Evolutionary conservation across 2,797 vertebrate species (phyloP).

Genomic region (Megalops cyprinoides): DNA sequence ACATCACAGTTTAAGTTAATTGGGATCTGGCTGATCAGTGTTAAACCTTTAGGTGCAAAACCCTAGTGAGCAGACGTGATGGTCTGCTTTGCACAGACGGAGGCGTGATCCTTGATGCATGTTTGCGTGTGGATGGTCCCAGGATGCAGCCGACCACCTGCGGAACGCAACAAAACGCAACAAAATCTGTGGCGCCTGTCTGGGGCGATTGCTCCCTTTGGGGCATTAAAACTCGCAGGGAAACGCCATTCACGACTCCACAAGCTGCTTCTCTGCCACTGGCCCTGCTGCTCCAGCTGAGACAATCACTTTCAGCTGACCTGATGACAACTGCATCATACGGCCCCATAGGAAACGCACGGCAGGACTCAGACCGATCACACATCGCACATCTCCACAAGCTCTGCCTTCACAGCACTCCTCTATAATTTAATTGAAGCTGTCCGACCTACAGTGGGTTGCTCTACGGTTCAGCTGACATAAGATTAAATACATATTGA

Average conservation of each 20-base stretch:
- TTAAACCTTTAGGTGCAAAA: too few species aligned
- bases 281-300: too few species aligned
- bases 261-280: too few species aligned
- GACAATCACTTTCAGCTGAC: neutral
- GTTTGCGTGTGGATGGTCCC: too few species aligned
- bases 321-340: neutral
- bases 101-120: neutral
- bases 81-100: neutral
- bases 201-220: too few species aligned
- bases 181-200: too few species aligned
- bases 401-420: neutral
- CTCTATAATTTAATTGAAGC: conserved; percentile 2
- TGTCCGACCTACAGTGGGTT: neutral
- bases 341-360: neutral
- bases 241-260: too few species aligned
- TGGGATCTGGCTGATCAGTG: too few species aligned
- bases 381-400: neutral
- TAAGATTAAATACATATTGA: neutral
- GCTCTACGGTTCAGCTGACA: neutral
- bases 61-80: neutral
- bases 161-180: neutral
- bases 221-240: too few species aligned
- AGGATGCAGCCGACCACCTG: too few species aligned
- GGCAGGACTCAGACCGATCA: neutral
- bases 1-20: too few species aligned